Percentiles rank a stretch among this genome's conserved stretches.
Evolutionary conservation across 2,113 vertebrate genomes (phyloP).

Genomic region (Clarias macrocephalus): DNA sequence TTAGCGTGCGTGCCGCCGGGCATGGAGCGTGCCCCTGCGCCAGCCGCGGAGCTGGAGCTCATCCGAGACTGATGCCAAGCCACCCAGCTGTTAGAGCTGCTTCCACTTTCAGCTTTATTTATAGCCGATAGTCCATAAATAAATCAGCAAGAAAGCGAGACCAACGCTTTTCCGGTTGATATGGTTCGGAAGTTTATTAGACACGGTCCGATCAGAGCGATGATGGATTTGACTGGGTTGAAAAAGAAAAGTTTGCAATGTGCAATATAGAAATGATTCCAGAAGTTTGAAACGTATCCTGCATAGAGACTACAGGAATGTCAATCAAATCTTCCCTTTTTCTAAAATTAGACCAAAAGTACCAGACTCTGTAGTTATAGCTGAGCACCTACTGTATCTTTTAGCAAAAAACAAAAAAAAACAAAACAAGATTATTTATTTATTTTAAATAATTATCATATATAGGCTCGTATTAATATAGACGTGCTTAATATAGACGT

Average conservation of each 20-base stretch:
- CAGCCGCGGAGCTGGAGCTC: conserved; percentile 36
- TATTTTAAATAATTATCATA: background rate
- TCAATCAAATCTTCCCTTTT: background rate
- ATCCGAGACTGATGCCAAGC: conserved; percentile 32
- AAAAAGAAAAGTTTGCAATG: background rate
- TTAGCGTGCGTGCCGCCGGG: conserved; percentile 41
- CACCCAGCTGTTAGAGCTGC: conserved; percentile 28
- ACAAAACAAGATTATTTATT: too few relatives aligned
- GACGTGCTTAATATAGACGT: background rate
- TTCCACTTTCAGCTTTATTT: conserved; percentile 22
- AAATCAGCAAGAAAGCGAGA: conserved; percentile 22
- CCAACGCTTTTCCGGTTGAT: background rate
- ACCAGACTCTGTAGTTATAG: background rate
- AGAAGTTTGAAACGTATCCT: background rate
- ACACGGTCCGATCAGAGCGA: background rate
- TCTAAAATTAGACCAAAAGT: background rate
- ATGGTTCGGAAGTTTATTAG: background rate
- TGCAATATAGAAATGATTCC: background rate
- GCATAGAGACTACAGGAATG: background rate
- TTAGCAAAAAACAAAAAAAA: too few relatives aligned
- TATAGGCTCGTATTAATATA: background rate
- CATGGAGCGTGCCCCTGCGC: conserved; percentile 17
- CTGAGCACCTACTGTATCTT: background rate
- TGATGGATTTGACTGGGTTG: background rate
- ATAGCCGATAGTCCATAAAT: conserved; percentile 29